Base-by-base conservation (phyloP, 2,888 invertebrate genomes). In the Drosophila kuntzei region DNA sequence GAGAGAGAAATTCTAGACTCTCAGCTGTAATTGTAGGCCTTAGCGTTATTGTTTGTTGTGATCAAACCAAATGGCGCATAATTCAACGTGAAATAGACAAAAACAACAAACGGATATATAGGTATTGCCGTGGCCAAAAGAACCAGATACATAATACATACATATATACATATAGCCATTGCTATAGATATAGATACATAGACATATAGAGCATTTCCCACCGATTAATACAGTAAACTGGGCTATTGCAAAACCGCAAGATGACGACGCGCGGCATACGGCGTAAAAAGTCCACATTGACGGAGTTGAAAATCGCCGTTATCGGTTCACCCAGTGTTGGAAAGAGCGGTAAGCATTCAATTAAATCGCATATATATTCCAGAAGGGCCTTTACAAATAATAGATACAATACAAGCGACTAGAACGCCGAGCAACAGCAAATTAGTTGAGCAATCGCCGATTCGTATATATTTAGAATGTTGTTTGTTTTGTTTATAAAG, bases 231-330 rank as follows among this genome's bases (percentile, higher is more conserved):
- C 50, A 16, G 44, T 63, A 71, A 71, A 68, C 65, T 72, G 63
- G 62, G 71, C 74, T 54, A 67, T 49, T 78, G 69, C 51, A 34
- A 65, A 43, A 60, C 46, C 37, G 37, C 61, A 76, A 75, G 51
- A 95, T 95, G 95, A 95, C 96, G 87, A 95, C 96, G 80, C 95
- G 96, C 88, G 96, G 96, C 49, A 97, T 97, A 80, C 94, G 97
- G 82, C 94, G 97, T 87, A 98, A 97, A 93, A 98, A 98, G 93
- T 97, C 97, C 44, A 96, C 97, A 82, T 94, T 97, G 74, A 95
- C 96, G 69, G 97, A 98, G 93, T 96, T 98, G 79, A 98, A 98
- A 94, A 96, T 98, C 86, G 97, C 96, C 41, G 96, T 98, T 81
- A 94, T 98, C 79, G 98, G 98, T 61, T 97, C 97, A 62, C 96